A percentile compares a stretch with the other conserved stretches of the same genome.
phyloP scores from a whole-genome alignment of 2,888 invertebrate species.

The Muschampia plurimacula region DNA sequence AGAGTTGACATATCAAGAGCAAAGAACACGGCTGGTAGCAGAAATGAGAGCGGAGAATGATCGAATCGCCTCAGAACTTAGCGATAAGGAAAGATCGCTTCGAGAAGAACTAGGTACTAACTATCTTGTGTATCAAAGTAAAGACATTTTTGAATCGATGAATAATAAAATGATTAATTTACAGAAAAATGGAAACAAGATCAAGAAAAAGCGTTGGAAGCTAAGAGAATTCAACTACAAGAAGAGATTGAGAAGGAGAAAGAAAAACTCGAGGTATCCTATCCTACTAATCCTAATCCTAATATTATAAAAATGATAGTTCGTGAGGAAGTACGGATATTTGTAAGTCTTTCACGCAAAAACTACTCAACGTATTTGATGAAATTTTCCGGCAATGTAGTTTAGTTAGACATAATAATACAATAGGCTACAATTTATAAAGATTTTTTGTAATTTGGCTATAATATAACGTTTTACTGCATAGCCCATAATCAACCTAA shows the following conservation, averaged over 20 bases:
- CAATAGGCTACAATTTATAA: too few relatives aligned
- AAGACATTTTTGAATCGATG: not conserved
- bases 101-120: slow-evolving; percentile 25
- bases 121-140: not conserved
- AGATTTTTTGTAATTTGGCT: too few relatives aligned
- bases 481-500: too few relatives aligned
- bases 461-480: too few relatives aligned
- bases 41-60: slow-evolving; percentile 89
- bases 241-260: slow-evolving; percentile 63
- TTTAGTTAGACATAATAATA: too few relatives aligned
- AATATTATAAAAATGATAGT: too few relatives aligned
- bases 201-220: slow-evolving; percentile 65
- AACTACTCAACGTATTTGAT: too few relatives aligned
- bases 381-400: too few relatives aligned
- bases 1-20: slow-evolving; percentile 75
- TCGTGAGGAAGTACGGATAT: too few relatives aligned
- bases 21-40: slow-evolving; percentile 81
- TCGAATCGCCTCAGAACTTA: slow-evolving; percentile 88
- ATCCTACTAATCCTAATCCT: not conserved
- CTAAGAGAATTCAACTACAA: slow-evolving; percentile 63
- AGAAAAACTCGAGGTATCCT: slow-evolving; percentile 63
- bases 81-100: slow-evolving; percentile 79
- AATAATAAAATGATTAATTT: not conserved
- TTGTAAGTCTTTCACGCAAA: too few relatives aligned
- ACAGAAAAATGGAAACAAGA: slow-evolving; percentile 71